A percentile compares a stretch with the other conserved stretches of the same genome.
These are phyloP conservation scores for Phymanthus crucifer DNA, from an alignment of 92 coral and sea anemone species.

Conservation along the genomic window DNA sequence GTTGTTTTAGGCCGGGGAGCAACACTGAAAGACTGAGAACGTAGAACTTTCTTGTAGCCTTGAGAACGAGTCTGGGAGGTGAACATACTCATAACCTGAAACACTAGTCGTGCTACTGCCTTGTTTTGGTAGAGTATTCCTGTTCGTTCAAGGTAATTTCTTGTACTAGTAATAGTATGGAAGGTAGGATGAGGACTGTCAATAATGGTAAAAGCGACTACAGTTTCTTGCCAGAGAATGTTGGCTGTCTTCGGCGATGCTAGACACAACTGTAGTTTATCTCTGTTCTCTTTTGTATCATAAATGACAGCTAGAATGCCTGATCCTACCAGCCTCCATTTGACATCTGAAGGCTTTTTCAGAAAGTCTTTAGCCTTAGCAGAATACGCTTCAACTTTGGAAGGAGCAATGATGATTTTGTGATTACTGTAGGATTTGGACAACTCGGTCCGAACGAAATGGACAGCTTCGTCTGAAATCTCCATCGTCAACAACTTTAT, in stretches of 20 bases:
- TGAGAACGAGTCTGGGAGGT: conserved; percentile 67
- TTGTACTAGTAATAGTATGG: conserved; percentile 83
- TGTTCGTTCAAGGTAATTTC: conserved; percentile 75
- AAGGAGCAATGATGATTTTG: conserved; percentile 87
- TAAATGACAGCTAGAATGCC: conserved; percentile 83
- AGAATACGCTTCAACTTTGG: conserved; percentile 72
- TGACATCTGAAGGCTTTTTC: conserved; percentile 64
- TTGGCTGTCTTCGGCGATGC: conserved; percentile 67
- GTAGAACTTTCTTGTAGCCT: conserved; percentile 40
- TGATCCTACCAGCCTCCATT: conserved; percentile 70
- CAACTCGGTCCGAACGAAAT: conserved; percentile 61
- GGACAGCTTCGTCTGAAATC: conserved; percentile 66
- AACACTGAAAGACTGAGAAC: conserved; percentile 74
- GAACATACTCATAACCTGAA: conserved; percentile 77
- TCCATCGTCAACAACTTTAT: conserved; percentile 47
- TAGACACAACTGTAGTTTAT: conserved; percentile 68
- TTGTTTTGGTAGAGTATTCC: conserved; percentile 87
- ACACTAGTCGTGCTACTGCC: conserved; percentile 80
- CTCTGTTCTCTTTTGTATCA: conserved; percentile 69
- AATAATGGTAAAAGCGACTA: conserved; percentile 79
- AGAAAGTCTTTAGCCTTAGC: conserved; percentile 74
- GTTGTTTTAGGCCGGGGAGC: conserved; percentile 62
- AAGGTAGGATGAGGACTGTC: conserved; percentile 85
- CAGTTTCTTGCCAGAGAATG: conserved; percentile 84
- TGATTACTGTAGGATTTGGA: conserved; percentile 62